A percentile compares a stretch with the other conserved stretches of the same genome.
These are phyloP conservation scores for Pogonus chalceus DNA, from an alignment of 1,140 invertebrate genomes.

Conservation along the genomic window DNA sequence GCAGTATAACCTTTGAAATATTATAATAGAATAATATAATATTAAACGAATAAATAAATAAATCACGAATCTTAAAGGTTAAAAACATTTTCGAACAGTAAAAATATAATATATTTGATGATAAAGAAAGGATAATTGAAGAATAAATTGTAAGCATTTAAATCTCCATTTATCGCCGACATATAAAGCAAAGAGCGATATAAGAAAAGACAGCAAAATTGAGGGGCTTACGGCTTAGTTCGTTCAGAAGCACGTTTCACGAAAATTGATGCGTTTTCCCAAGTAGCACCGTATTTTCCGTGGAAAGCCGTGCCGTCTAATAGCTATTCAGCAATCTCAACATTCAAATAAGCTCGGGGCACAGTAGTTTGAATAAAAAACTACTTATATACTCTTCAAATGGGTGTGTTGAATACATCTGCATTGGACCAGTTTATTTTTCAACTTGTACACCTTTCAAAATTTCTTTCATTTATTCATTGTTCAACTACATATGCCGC, in stretches of 20 bases:
- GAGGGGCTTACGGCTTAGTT: too few species aligned
- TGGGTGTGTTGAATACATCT: slow-evolving; percentile 13
- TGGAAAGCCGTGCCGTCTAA: background rate
- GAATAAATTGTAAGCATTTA: background rate
- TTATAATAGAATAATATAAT: too few species aligned
- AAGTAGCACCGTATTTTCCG: slow-evolving; percentile 4
- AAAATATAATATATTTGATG: too few species aligned
- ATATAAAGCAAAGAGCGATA: too few species aligned
- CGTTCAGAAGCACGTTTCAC: slow-evolving; percentile 28
- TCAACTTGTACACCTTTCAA: slow-evolving; percentile 17
- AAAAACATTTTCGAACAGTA: too few species aligned
- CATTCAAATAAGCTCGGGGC: slow-evolving; percentile 15
- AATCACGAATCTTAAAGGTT: too few species aligned
- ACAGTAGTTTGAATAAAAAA: slow-evolving; percentile 17
- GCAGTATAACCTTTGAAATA: too few species aligned
- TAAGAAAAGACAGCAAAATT: too few species aligned
- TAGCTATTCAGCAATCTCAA: slow-evolving; percentile 11
- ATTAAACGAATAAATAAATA: too few species aligned
- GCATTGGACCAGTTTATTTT: slow-evolving; percentile 2
- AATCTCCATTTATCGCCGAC: slow-evolving; percentile 12
- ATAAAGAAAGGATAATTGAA: too few species aligned
- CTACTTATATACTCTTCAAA: slow-evolving; percentile 18
- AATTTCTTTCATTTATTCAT: slow-evolving; percentile 9
- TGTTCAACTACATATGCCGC: slow-evolving; percentile 5
- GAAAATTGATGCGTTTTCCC: slow-evolving; percentile 21